phyloP scores from a whole-genome alignment of 2,797 vertebrate species.

The Mastacembelus armatus region DNA sequence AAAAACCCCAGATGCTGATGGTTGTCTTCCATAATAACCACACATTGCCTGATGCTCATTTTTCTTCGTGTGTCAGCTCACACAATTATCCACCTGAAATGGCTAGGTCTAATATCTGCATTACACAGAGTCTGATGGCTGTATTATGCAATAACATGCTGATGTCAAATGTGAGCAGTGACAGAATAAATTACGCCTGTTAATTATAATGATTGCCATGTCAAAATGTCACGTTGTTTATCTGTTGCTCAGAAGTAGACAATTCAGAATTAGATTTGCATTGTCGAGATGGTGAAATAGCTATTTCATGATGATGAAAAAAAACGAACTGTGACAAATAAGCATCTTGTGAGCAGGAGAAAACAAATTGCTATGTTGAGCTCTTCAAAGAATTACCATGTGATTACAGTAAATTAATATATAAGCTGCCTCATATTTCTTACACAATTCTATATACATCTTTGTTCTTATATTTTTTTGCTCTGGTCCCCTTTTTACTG shows the following conservation, averaged over 20 bases:
- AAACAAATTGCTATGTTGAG: too few relatives aligned
- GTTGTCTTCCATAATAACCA: too few relatives aligned
- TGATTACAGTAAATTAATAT: not conserved
- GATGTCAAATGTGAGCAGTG: conserved; percentile 5
- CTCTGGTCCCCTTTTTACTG: not conserved
- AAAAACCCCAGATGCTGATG: too few relatives aligned
- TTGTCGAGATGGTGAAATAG: not conserved
- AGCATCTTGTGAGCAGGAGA: too few relatives aligned
- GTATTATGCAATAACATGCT: not conserved
- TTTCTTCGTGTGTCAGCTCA: not conserved
- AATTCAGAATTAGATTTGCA: not conserved
- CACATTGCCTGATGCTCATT: fast-evolving
- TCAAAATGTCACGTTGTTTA: not conserved
- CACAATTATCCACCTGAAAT: not conserved
- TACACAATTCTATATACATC: not conserved
- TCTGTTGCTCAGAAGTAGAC: not conserved
- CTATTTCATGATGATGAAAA: not conserved
- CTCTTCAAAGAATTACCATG: too few relatives aligned
- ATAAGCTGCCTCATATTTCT: too few relatives aligned
- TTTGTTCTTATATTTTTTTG: not conserved
- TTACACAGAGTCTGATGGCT: not conserved
- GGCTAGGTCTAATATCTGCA: not conserved
- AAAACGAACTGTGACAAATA: not conserved
- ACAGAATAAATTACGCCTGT: not conserved
- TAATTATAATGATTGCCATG: too few relatives aligned